These are phyloP conservation scores for Notamacropus eugenii DNA, from an alignment of 2,797 vertebrate genomes.

Conservation along the genomic window DNA sequence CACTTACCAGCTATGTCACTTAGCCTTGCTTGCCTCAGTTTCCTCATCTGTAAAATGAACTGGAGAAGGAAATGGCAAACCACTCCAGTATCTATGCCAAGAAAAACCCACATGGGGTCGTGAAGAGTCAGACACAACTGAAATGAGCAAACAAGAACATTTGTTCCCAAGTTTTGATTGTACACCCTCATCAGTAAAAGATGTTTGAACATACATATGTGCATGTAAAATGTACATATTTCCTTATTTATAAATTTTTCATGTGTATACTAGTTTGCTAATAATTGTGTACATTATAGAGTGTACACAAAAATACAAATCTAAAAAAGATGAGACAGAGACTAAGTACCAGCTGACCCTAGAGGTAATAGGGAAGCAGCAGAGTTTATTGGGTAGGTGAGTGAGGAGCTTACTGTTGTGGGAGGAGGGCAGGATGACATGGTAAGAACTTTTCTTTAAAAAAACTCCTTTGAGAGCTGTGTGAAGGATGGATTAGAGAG, in stretches of 20 bases:
- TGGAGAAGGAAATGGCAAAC: background rate
- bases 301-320: background rate
- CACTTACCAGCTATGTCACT: background rate
- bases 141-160: background rate
- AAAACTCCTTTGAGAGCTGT: background rate
- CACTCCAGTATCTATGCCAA: background rate
- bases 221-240: background rate
- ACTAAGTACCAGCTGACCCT: background rate
- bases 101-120: background rate
- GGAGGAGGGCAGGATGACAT: background rate
- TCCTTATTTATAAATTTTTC: background rate
- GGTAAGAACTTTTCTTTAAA: slow-evolving; percentile 26
- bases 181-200: background rate
- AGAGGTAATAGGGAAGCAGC: background rate
- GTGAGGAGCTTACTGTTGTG: accelerated
- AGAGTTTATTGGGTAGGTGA: too few relatives aligned
- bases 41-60: background rate
- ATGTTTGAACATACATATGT: background rate
- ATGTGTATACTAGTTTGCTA: background rate
- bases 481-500: background rate
- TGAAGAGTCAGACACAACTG: background rate
- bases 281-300: background rate
- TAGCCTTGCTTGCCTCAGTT: background rate
- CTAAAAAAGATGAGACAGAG: background rate
- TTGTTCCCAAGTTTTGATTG: background rate